These are phyloP conservation scores for Morbakka virulenta DNA, from an alignment of 30 jellyfish, hydroid and myxozoan genomes.

Conservation along the genomic window DNA sequence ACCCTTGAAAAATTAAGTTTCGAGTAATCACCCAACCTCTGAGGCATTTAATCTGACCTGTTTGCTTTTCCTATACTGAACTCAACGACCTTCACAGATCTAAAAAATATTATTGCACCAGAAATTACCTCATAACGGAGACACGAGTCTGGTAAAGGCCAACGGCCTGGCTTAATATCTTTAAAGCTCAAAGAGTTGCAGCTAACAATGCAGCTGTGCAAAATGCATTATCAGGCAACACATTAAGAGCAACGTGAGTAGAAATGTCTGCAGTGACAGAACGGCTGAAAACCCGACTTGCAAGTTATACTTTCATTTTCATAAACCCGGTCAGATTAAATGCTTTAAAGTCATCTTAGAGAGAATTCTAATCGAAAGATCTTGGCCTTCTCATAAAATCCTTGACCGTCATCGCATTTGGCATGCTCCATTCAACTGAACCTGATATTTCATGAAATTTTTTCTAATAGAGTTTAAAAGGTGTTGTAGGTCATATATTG, in stretches of 20 bases:
- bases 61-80: too few relatives aligned
- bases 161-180: neutral
- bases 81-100: too few relatives aligned
- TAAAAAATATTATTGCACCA: too few relatives aligned
- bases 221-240: slow-evolving; percentile 4
- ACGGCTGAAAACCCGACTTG: slow-evolving; percentile 25
- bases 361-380: neutral
- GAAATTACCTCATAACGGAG: too few relatives aligned
- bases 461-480: slow-evolving; percentile 13
- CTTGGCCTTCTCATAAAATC: neutral
- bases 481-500: slow-evolving; percentile 17
- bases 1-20: too few relatives aligned
- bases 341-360: slow-evolving; percentile 4
- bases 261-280: slow-evolving; percentile 16
- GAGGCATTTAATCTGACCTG: too few relatives aligned
- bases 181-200: slow-evolving; percentile 1
- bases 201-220: too few relatives aligned
- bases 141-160: too few relatives aligned
- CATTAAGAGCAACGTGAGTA: slow-evolving; percentile 6
- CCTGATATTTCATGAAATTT: slow-evolving; percentile 5
- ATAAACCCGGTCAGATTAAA: neutral
- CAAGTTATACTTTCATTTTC: slow-evolving; percentile 31
- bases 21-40: too few relatives aligned
- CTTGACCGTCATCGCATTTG: slow-evolving; percentile 1
- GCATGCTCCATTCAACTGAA: neutral